Conservation (phyloP, 2,113 vertebrate genomes). For the Bos indicus region DNA sequence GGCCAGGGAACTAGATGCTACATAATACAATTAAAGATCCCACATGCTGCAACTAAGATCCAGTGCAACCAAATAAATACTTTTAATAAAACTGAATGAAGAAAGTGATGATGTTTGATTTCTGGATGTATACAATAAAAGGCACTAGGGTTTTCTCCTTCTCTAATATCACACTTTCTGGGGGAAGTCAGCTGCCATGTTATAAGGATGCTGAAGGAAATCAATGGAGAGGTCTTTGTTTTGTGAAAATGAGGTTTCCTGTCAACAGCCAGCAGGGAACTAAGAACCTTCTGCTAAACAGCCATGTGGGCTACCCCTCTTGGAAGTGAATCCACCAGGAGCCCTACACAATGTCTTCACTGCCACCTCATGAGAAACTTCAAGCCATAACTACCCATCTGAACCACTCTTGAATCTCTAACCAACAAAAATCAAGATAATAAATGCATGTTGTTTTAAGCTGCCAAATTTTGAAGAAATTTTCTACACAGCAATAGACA, state of each 20-base stretch:
- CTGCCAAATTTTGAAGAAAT: neutral
- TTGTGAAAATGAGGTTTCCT: neutral
- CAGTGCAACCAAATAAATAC: neutral
- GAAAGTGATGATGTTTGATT: neutral
- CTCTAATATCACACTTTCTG: neutral
- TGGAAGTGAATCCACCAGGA: neutral
- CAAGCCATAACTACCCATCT: neutral
- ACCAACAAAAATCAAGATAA: neutral
- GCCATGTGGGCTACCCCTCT: neutral
- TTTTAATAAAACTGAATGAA: neutral
- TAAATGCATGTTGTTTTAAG: neutral
- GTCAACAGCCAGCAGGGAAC: neutral
- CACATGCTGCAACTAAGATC: neutral
- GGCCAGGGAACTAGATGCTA: neutral
- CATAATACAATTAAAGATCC: neutral
- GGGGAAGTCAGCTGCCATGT: neutral
- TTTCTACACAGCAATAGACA: neutral
- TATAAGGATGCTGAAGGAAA: neutral
- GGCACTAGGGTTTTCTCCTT: neutral
- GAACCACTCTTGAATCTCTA: neutral
- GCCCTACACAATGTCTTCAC: neutral
- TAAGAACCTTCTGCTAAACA: neutral
- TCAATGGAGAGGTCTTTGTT: neutral
- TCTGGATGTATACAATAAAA: neutral
- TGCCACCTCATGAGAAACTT: neutral